Conservation (phyloP, 2,888 invertebrate genomes). For the Chydorus sphaericus region DNA sequence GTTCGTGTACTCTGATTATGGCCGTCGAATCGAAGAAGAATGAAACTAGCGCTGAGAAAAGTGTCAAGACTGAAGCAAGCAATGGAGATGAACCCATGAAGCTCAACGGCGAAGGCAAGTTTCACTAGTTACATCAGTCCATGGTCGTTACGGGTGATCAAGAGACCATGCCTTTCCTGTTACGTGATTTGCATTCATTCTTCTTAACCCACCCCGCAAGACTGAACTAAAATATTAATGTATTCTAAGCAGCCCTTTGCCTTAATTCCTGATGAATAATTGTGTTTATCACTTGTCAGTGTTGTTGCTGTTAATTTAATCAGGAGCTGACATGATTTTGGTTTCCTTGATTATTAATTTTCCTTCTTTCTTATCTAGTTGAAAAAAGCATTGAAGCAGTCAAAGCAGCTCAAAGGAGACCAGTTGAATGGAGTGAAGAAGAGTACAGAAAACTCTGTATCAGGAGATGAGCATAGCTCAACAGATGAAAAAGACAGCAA, state of each 20-base stretch:
- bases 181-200: constrained; percentile 1
- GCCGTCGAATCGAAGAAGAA: constrained; percentile 8
- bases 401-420: constrained; percentile 13
- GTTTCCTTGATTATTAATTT: too few species aligned
- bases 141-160: background rate
- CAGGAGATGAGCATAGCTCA: background rate
- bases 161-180: background rate
- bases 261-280: too few species aligned
- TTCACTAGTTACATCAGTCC: background rate
- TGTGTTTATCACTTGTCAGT: too few species aligned
- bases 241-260: too few species aligned
- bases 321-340: too few species aligned
- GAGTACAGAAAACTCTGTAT: background rate
- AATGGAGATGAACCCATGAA: constrained; percentile 1
- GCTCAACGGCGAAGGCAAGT: constrained; percentile 1
- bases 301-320: too few species aligned
- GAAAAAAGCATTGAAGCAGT: too few species aligned
- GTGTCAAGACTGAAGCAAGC: background rate
- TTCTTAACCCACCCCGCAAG: too few species aligned
- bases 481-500: constrained; percentile 9
- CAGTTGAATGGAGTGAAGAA: constrained; percentile 12
- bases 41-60: constrained; percentile 4
- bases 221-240: too few species aligned
- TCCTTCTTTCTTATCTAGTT: too few species aligned
- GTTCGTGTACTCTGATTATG: constrained; percentile 3